Percentiles rank a stretch among this genome's conserved stretches.
These are phyloP conservation scores for Pachyuromys duprasi DNA, from an alignment of 2,797 vertebrate species.

Conservation along the genomic window DNA sequence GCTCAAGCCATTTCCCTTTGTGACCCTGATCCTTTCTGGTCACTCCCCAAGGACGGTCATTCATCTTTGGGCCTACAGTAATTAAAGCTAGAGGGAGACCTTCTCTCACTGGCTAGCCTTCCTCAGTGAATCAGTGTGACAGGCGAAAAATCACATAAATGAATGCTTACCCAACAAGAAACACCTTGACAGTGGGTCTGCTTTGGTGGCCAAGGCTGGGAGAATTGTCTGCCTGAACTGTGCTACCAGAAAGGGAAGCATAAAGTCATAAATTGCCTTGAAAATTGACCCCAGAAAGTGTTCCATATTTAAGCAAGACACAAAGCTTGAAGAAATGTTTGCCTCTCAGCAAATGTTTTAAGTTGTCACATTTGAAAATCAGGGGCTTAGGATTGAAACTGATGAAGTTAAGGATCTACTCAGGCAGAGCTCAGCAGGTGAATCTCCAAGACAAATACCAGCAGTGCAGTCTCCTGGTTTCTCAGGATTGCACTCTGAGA, in stretches of 20 bases:
- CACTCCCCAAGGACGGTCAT: conserved; percentile 68
- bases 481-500: conserved; percentile 59
- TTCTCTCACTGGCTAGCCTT: conserved; percentile 42
- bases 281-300: conserved; percentile 73
- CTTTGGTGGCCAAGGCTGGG: conserved; percentile 67
- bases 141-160: conserved; percentile 27
- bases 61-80: conserved; percentile 72
- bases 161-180: conserved; percentile 50
- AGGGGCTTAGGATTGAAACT: conserved; percentile 51
- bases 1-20: conserved; percentile 80
- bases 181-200: background rate
- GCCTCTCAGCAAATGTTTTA: conserved; percentile 61
- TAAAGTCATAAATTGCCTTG: conserved; percentile 73
- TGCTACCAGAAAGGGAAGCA: conserved; percentile 69
- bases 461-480: conserved; percentile 54
- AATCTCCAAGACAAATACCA: conserved; percentile 54
- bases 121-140: background rate
- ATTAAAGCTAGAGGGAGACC: conserved; percentile 71
- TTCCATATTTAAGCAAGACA: conserved; percentile 75
- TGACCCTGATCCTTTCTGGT: conserved; percentile 79
- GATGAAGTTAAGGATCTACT: conserved; percentile 68
- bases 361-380: conserved; percentile 59
- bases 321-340: conserved; percentile 68
- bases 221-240: conserved; percentile 69
- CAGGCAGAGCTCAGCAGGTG: conserved; percentile 32